Percentiles rank a stretch among this genome's conserved stretches.
Evolutionary conservation across 1,140 invertebrate genomes (phyloP).

Genomic region (Luehdorfia chinensis): DNA sequence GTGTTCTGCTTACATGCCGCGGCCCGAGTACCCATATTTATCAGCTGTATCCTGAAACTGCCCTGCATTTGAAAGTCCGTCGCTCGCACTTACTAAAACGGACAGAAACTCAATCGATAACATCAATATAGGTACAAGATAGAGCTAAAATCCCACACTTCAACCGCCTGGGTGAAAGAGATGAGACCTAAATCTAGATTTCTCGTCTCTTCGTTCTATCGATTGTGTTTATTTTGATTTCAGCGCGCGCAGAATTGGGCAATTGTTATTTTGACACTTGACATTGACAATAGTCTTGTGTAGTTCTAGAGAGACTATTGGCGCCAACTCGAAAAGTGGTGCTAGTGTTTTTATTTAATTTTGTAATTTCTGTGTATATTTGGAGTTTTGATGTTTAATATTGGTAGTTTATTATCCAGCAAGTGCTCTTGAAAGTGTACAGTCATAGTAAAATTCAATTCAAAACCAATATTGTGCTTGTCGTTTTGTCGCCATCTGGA

Average conservation of each 20-base stretch:
- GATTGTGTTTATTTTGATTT: constrained; percentile 35
- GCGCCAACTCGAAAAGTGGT: no score
- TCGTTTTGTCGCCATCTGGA: no score
- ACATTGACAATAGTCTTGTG: no score
- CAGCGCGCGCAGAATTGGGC: constrained; percentile 28
- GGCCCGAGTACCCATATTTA: constrained; percentile 85
- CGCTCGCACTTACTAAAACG: constrained; percentile 39
- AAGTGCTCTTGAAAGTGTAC: no score
- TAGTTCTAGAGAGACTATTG: no score
- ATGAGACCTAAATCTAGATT: constrained; percentile 72
- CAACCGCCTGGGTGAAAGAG: constrained; percentile 57
- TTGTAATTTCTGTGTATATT: no score
- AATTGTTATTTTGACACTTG: neutral
- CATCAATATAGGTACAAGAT: constrained; percentile 49
- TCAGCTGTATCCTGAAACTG: constrained; percentile 81
- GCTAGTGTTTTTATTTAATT: no score
- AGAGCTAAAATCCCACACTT: constrained; percentile 21
- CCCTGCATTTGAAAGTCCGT: constrained; percentile 72
- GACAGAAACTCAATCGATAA: constrained; percentile 53
- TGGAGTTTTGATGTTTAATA: no score
- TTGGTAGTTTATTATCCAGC: no score
- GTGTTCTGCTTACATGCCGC: constrained; percentile 82
- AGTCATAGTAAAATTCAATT: no score
- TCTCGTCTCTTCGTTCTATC: constrained; percentile 64
- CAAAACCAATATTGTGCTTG: no score